These are phyloP conservation scores for Xylota sylvarum DNA, from an alignment of 2,888 invertebrate genomes.

Conservation along the genomic window DNA sequence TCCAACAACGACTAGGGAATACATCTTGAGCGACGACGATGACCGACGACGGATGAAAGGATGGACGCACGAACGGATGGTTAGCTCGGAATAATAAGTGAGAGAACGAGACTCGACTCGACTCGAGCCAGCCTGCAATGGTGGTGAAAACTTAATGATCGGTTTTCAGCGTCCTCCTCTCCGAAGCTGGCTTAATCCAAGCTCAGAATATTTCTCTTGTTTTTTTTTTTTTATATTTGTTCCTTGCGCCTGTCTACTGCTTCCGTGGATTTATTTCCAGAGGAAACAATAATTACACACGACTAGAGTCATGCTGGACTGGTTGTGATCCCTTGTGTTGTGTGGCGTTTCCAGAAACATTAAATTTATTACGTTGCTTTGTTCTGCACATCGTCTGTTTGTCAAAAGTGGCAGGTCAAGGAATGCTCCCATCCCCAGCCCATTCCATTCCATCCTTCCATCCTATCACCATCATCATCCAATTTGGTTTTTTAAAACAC, in stretches of 20 bases:
- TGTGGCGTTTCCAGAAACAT: slow-evolving; percentile 24
- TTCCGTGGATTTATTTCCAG: slow-evolving; percentile 80
- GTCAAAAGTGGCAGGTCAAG: slow-evolving; percentile 76
- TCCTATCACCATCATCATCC: slow-evolving; percentile 47
- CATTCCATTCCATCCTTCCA: too few relatives aligned
- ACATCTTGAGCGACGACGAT: slow-evolving; percentile 27
- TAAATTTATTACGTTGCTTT: slow-evolving; percentile 64
- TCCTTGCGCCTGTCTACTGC: slow-evolving; percentile 45
- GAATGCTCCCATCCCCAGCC: slow-evolving; percentile 46
- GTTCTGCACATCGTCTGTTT: slow-evolving; percentile 53
- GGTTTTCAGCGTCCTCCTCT: slow-evolving; percentile 41
- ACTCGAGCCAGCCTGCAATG: slow-evolving; percentile 29
- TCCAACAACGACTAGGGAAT: slow-evolving; percentile 19
- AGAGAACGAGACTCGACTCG: slow-evolving; percentile 34
- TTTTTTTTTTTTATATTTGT: slow-evolving; percentile 9
- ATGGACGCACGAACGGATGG: slow-evolving; percentile 46
- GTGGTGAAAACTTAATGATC: slow-evolving; percentile 75
- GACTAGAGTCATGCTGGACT: slow-evolving; percentile 66
- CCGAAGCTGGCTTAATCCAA: slow-evolving; percentile 59
- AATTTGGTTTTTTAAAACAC: slow-evolving; percentile 31
- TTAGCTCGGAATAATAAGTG: slow-evolving; percentile 65
- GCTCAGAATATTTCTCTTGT: background rate
- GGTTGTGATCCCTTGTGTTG: slow-evolving; percentile 30
- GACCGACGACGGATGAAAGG: slow-evolving; percentile 5
- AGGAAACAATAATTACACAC: slow-evolving; percentile 81